Conservation (phyloP, 1,140 invertebrate species). For the Spodoptera litura region DNA sequence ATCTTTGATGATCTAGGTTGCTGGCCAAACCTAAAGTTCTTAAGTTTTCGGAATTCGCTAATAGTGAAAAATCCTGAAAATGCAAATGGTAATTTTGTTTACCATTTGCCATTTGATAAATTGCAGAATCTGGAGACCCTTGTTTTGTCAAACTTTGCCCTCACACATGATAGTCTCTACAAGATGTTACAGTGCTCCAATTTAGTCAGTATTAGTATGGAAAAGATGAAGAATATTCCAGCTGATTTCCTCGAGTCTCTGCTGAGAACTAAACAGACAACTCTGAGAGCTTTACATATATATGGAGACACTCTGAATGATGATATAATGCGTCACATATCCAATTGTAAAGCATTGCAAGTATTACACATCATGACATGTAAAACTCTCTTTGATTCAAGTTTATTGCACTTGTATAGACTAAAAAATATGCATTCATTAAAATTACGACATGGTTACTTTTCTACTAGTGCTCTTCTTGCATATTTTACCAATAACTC, state of each 20-base stretch:
- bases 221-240: constrained; percentile 86
- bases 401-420: constrained; percentile 79
- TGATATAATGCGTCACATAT: constrained; percentile 82
- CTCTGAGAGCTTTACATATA: constrained; percentile 79
- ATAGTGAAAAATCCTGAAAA: constrained; percentile 81
- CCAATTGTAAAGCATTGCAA: constrained; percentile 77
- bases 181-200: constrained; percentile 82
- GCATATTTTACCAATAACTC: constrained; percentile 83
- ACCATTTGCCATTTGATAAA: constrained; percentile 83
- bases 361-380: constrained; percentile 85
- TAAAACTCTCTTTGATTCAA: constrained; percentile 85
- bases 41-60: constrained; percentile 84
- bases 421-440: constrained; percentile 82
- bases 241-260: constrained; percentile 82
- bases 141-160: constrained; percentile 83
- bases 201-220: constrained; percentile 84
- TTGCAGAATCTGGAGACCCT: constrained; percentile 80
- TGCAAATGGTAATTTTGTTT: constrained; percentile 82
- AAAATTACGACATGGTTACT: constrained; percentile 84
- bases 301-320: constrained; percentile 85
- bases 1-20: constrained; percentile 84
- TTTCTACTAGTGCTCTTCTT: constrained; percentile 82
- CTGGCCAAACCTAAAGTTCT: constrained; percentile 84
- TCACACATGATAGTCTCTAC: constrained; percentile 81
- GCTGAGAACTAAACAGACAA: constrained; percentile 76